A percentile compares a stretch with the other conserved stretches of the same genome.
These are phyloP conservation scores for Aphelenchoides besseyi DNA, from an alignment of 1,140 invertebrate genomes.

Conservation along the genomic window DNA sequence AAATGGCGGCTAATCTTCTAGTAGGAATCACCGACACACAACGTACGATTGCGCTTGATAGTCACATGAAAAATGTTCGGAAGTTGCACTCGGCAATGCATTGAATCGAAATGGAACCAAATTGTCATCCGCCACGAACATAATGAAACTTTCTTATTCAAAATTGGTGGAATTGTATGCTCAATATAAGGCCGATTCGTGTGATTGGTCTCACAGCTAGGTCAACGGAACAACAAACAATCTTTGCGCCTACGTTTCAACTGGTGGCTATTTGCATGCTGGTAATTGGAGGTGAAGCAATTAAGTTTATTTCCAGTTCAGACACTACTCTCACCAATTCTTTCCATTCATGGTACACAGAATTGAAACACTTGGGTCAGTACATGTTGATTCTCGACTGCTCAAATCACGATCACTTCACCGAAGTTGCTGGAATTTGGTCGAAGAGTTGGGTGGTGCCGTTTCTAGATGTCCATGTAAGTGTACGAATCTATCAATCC, in stretches of 20 bases:
- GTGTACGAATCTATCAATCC: neutral
- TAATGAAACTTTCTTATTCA: neutral
- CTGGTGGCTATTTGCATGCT: neutral
- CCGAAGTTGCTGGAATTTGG: neutral
- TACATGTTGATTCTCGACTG: neutral
- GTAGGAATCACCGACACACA: neutral
- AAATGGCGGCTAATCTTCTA: neutral
- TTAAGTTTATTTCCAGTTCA: neutral
- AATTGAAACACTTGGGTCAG: neutral
- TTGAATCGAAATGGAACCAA: neutral
- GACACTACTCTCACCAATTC: neutral
- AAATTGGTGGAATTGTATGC: neutral
- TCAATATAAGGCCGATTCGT: neutral
- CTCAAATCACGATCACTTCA: neutral
- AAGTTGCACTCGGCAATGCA: neutral
- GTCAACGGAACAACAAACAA: conserved; percentile 6
- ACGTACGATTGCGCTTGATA: neutral
- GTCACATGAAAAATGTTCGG: neutral
- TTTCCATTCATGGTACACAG: neutral
- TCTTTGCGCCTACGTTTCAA: neutral
- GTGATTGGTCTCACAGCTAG: neutral
- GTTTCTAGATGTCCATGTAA: neutral
- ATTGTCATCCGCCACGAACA: neutral
- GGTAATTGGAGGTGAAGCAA: neutral
- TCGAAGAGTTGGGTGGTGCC: neutral